Percentiles rank a stretch among this genome's conserved stretches.
phyloP scores from a whole-genome alignment of 2,888 invertebrate genomes.

The Phengaris arion region DNA sequence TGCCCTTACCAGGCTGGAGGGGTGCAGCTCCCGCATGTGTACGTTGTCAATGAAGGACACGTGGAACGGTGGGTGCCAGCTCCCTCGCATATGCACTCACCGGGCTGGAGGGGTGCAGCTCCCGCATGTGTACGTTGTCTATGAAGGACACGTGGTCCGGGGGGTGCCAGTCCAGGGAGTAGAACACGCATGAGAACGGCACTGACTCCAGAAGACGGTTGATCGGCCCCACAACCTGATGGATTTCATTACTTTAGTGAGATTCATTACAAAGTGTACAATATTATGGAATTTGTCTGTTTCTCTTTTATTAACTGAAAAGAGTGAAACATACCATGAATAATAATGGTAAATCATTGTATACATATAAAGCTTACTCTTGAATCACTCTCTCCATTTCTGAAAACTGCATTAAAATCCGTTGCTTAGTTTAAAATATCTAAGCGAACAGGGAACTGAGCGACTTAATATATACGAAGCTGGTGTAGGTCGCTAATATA shows the following conservation, averaged over 20 bases:
- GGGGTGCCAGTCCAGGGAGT: constrained; percentile 98
- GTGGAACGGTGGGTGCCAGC: constrained; percentile 98
- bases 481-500: too few species aligned
- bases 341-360: too few species aligned
- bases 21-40: constrained; percentile 85
- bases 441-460: too few species aligned
- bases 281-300: too few species aligned
- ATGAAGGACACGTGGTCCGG: constrained; percentile 97
- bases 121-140: constrained; percentile 90
- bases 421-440: too few species aligned
- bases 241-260: constrained; percentile 4
- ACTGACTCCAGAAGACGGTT: constrained; percentile 90
- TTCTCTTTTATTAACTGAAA: too few species aligned
- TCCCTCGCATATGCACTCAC: constrained; percentile 69
- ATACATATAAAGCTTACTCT: too few species aligned
- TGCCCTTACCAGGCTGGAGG: constrained; percentile 82
- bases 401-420: too few species aligned
- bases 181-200: constrained; percentile 92
- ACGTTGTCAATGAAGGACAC: constrained; percentile 98
- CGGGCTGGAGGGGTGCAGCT: constrained; percentile 85
- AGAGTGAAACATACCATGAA: too few species aligned
- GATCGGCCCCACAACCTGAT: constrained; percentile 91
- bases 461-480: too few species aligned
- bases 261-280: too few species aligned
- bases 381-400: too few species aligned